These are phyloP conservation scores for Butorides virescens DNA, from an alignment of 2,113 vertebrate genomes.

Conservation along the genomic window DNA sequence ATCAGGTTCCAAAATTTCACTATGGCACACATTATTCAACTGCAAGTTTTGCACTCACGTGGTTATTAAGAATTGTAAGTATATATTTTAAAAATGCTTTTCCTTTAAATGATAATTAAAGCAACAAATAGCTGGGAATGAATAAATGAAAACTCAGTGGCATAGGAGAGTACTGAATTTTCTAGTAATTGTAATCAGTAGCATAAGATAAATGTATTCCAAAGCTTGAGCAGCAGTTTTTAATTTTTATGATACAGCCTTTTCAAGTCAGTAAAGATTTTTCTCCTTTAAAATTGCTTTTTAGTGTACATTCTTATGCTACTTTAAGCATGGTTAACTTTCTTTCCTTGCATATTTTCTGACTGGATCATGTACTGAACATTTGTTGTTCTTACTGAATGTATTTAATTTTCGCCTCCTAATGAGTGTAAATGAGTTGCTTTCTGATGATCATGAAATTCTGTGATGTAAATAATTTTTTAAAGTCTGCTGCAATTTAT, in stretches of 20 bases:
- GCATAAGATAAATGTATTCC: neutral
- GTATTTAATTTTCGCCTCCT: constrained; percentile 20
- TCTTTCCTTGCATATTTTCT: neutral
- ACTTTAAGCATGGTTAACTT: neutral
- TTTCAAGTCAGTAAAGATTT: neutral
- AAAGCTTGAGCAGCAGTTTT: neutral
- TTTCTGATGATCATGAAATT: neutral
- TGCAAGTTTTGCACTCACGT: constrained; percentile 91
- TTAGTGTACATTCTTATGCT: neutral
- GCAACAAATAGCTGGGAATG: neutral
- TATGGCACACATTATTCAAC: constrained; percentile 99
- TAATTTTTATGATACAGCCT: neutral
- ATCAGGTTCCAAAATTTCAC: constrained; percentile 97
- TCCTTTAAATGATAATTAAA: neutral
- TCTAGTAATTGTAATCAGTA: neutral
- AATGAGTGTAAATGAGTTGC: neutral
- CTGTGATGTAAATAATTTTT: neutral
- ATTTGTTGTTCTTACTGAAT: neutral
- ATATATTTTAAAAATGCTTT: neutral
- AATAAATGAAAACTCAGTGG: neutral
- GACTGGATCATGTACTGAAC: neutral
- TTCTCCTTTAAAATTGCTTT: neutral
- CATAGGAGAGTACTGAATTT: neutral
- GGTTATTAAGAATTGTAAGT: constrained; percentile 96
- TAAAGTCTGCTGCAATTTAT: neutral